Evolutionary conservation across 2,113 vertebrate genomes (phyloP).

Genomic region (Poeciliopsis occidentalis): DNA sequence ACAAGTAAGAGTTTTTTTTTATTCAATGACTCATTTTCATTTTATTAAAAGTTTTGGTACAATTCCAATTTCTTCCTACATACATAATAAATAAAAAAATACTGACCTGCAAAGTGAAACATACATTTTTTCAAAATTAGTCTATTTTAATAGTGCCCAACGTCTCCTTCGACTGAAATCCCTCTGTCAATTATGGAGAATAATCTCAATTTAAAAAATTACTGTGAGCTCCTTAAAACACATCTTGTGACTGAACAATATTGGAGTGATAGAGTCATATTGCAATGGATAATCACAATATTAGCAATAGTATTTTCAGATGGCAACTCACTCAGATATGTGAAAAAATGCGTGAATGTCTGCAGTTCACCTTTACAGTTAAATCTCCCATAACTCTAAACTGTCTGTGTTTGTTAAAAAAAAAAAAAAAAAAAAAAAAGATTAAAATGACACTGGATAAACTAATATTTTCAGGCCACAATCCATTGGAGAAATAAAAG

Average conservation of each 20-base stretch:
- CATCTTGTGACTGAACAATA: background rate
- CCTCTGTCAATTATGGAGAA: background rate
- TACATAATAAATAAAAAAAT: slow-evolving; percentile 14
- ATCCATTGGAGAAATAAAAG: slow-evolving; percentile 12
- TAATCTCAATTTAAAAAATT: slow-evolving; percentile 9
- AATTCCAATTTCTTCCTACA: background rate
- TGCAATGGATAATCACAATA: background rate
- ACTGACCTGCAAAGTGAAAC: slow-evolving; percentile 6
- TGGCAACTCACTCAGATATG: background rate
- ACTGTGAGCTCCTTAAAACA: slow-evolving; percentile 4
- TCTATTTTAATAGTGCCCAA: background rate
- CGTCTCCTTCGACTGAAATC: slow-evolving; percentile 10
- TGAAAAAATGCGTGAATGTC: slow-evolving; percentile 4
- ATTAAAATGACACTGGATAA: slow-evolving; percentile 6
- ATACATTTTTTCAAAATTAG: no score
- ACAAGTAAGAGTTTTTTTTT: background rate
- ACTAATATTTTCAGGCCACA: background rate
- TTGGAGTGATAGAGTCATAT: slow-evolving; percentile 13
- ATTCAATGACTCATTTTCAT: slow-evolving; percentile 9
- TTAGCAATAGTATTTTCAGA: background rate
- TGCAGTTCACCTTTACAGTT: slow-evolving; percentile 24
- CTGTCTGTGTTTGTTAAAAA: slow-evolving; percentile 12
- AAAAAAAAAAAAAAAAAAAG: background rate
- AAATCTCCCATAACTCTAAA: background rate
- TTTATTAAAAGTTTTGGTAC: background rate